A percentile compares a stretch with the other conserved stretches of the same genome.
Evolutionary conservation across 2,113 vertebrate genomes (phyloP).

Genomic region (Steatornis caripensis): DNA sequence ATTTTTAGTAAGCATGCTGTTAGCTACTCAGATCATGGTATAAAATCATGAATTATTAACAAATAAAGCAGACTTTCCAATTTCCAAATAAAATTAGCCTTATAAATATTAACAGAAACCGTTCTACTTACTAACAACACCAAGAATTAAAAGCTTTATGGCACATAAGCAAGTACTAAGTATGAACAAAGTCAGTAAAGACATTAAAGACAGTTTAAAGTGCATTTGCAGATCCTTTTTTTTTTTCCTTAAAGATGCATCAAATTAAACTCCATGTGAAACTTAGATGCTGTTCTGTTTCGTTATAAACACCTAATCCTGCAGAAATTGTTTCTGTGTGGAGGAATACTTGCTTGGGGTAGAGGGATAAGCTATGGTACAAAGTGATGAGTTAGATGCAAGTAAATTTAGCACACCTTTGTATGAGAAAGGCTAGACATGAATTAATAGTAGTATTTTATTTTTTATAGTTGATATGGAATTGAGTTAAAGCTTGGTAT

Average conservation of each 20-base stretch:
- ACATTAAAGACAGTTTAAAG: neutral
- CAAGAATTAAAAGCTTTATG: neutral
- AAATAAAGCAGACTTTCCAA: neutral
- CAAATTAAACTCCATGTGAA: neutral
- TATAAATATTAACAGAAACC: slow-evolving; percentile 17
- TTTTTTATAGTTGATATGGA: neutral
- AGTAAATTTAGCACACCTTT: neutral
- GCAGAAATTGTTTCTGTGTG: neutral
- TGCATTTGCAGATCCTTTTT: neutral
- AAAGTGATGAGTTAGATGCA: neutral
- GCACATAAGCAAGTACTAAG: neutral
- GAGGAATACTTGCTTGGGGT: neutral
- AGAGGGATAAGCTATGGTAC: neutral
- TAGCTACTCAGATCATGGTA: neutral
- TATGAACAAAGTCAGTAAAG: neutral
- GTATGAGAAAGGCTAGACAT: neutral
- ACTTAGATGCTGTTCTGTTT: neutral
- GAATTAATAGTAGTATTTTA: neutral
- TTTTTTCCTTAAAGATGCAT: neutral
- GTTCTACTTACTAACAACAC: neutral
- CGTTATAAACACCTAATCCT: neutral
- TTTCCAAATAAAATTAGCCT: slow-evolving; percentile 15
- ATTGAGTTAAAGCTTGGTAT: neutral
- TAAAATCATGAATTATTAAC: slow-evolving; percentile 28
- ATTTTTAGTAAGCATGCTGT: neutral